Base-by-base conservation (phyloP, 2,888 invertebrate species). In the Agrochola circellaris region DNA sequence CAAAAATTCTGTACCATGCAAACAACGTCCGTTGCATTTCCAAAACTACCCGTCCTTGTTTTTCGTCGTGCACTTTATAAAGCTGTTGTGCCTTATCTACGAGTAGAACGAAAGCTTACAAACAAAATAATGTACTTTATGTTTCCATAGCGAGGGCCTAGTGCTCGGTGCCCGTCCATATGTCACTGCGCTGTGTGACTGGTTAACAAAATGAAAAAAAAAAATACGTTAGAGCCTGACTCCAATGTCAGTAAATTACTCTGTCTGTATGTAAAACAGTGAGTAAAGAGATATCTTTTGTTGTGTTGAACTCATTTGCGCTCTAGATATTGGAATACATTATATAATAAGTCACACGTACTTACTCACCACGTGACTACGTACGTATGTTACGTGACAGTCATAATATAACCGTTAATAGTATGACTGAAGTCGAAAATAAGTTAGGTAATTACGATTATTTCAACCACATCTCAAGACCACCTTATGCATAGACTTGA, bases 171-270 rank as follows among this genome's bases (percentile, higher is more conserved):
- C 70, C 68, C 78, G 64, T 78, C 78, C 84, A 86, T 81, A 84
- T 76, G 84, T 86, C 78, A 86, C 84, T 70, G 64, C 48, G 23
- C 61, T 81, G 5, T 34, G 60, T 78, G 60, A 76, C 68, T 86
- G 56, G 73, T 54, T 84, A 82, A 81, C 74, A 77, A 84, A 84
- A 83, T 84, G 72, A 76, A 85, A 85, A 51, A 38, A 34, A 34
- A 45, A 84, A 84, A 80, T 79, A 67, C 64, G 38, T 70, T 58
- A 65, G 58, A 74, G 38, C 30, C n/a, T 61, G 70, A 58, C 67
- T 78, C 38, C 73, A 74, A 65, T 69, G n/a, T 45, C 83, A 64
- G 48, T 78, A 54, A 74, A 86, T 86, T 72, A 73, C 58, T 56
- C 51, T n/a, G 38, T 60, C 7, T 66, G 42, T 60, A 51, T 58